Evolutionary conservation across 2,113 vertebrate species (phyloP).

Genomic region (Cygnus atratus): DNA sequence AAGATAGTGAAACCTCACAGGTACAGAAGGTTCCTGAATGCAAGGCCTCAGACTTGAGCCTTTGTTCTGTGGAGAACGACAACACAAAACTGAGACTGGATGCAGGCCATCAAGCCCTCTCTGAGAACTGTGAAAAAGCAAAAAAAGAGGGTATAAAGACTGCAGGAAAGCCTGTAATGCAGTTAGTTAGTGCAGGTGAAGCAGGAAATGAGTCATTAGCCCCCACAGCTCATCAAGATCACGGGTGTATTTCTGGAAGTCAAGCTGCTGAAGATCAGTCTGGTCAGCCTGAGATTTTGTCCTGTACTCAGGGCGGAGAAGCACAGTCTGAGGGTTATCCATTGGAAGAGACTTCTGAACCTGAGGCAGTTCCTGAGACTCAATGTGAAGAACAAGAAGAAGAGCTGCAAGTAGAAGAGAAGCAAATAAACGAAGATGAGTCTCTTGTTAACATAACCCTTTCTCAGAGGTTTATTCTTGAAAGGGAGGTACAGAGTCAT

Average conservation of each 20-base stretch:
- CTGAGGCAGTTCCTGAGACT: conserved; percentile 73
- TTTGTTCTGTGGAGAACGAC: conserved; percentile 2
- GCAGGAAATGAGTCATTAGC: conserved; percentile 1
- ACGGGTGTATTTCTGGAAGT: conserved; percentile 43
- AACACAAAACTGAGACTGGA: neutral
- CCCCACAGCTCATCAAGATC: conserved; percentile 9
- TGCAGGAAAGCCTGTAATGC: neutral
- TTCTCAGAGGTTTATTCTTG: conserved; percentile 45
- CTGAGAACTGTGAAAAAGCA: conserved; percentile 3
- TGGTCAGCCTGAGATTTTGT: conserved; percentile 49
- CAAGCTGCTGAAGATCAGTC: conserved; percentile 54
- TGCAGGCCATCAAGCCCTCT: neutral
- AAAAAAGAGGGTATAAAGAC: neutral
- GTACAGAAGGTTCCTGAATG: conserved; percentile 61
- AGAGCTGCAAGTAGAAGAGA: neutral
- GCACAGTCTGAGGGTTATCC: conserved; percentile 45
- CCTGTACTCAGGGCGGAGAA: conserved; percentile 44
- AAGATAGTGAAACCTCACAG: conserved; percentile 82
- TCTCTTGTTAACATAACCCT: conserved; percentile 14
- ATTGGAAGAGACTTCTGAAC: conserved; percentile 52
- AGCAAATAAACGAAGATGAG: conserved; percentile 40
- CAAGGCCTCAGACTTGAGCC: conserved; percentile 12
- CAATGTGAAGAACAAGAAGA: conserved; percentile 66
- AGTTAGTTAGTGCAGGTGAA: neutral
- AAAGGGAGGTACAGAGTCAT: conserved; percentile 27